These are phyloP conservation scores for Metellina segmentata DNA, from an alignment of 2,888 invertebrate species.

Conservation along the genomic window DNA sequence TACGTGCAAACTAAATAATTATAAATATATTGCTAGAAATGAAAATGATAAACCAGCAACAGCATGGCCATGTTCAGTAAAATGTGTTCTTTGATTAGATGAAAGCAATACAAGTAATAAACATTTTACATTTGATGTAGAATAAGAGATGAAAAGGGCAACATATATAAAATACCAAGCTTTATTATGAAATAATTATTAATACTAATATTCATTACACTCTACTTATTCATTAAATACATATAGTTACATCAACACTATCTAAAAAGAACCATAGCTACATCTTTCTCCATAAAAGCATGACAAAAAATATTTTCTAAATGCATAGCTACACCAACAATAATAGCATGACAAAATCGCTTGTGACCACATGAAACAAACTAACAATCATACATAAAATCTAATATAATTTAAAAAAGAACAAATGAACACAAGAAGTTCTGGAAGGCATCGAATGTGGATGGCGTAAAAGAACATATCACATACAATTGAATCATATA, in stretches of 20 bases:
- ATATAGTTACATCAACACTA: not conserved
- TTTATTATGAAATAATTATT: not conserved
- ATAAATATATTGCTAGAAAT: too few relatives aligned
- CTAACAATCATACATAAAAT: conserved; percentile 10
- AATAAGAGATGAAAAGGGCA: not conserved
- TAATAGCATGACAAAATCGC: conserved; percentile 12
- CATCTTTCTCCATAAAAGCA: not conserved
- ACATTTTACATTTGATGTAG: too few relatives aligned
- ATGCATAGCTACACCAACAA: not conserved
- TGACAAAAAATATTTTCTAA: not conserved
- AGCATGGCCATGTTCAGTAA: too few relatives aligned
- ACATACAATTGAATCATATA: not conserved
- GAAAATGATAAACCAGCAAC: too few relatives aligned
- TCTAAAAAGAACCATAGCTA: not conserved
- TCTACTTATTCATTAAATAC: not conserved
- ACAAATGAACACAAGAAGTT: conserved; percentile 50
- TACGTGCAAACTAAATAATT: too few relatives aligned
- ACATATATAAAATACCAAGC: not conserved
- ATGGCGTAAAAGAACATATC: conserved; percentile 40
- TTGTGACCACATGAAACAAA: not conserved
- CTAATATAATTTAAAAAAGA: conserved; percentile 17
- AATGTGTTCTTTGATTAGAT: too few relatives aligned
- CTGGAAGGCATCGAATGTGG: conserved; percentile 42
- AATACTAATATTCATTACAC: not conserved
- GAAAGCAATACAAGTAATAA: too few relatives aligned